Evolutionary conservation across 2,888 invertebrate species (phyloP).

Genomic region (Elysia crispata): DNA sequence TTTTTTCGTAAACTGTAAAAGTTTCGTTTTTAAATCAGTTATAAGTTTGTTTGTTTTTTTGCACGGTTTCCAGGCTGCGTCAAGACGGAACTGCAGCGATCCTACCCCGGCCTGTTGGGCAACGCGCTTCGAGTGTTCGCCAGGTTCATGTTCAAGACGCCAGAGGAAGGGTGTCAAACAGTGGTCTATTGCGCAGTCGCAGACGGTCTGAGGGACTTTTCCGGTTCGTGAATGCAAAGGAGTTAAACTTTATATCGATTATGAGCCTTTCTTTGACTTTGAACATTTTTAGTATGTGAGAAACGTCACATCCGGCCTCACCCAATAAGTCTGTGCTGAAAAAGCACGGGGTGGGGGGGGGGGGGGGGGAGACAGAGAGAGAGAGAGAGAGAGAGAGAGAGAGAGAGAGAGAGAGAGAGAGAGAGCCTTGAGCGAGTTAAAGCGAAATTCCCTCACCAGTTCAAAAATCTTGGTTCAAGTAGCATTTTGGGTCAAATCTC

Average conservation of each 20-base stretch:
- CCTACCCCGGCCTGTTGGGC: conserved; percentile 69
- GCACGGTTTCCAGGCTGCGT: conserved; percentile 61
- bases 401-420: too few relatives aligned
- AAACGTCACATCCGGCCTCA: too few relatives aligned
- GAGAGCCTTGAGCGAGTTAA: too few relatives aligned
- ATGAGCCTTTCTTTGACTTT: background rate
- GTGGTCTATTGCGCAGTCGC: conserved; percentile 69
- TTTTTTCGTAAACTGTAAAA: too few relatives aligned
- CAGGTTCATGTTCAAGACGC: conserved; percentile 69
- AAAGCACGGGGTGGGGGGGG: too few relatives aligned
- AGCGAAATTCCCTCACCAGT: too few relatives aligned
- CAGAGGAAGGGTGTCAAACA: conserved; percentile 72
- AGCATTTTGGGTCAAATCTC: too few relatives aligned
- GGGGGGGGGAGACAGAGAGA: too few relatives aligned
- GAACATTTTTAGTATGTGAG: background rate
- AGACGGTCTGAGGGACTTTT: conserved; percentile 64
- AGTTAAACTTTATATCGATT: conserved; percentile 46
- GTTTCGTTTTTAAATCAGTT: too few relatives aligned
- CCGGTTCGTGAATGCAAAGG: conserved; percentile 57
- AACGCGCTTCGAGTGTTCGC: conserved; percentile 62
- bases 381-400: too few relatives aligned
- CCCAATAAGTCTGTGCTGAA: too few relatives aligned
- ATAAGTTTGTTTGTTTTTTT: conserved; percentile 12
- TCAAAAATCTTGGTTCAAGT: too few relatives aligned
- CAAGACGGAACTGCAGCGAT: conserved; percentile 65